A percentile compares a stretch with the other conserved stretches of the same genome.
Evolutionary conservation across 2,797 vertebrate species (phyloP).

Genomic region (Bradypus variegatus): DNA sequence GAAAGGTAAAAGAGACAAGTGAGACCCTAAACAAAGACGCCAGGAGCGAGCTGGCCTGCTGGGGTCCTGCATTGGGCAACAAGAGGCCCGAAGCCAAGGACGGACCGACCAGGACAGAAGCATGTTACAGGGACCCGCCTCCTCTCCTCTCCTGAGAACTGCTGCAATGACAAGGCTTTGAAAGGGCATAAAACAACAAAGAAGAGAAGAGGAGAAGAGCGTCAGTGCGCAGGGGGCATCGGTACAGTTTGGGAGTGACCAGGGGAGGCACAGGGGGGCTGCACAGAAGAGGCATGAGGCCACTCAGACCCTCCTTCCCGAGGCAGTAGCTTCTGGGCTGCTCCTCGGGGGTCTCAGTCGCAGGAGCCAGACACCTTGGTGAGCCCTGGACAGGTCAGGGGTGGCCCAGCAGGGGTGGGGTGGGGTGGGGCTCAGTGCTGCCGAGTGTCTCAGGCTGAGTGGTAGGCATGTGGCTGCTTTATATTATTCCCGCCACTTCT

Average conservation of each 20-base stretch:
- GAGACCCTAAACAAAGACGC: not conserved
- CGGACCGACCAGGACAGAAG: not conserved
- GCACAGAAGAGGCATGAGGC: too few species aligned
- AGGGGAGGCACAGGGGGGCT: too few species aligned
- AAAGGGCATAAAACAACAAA: not conserved
- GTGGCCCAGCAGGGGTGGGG: too few species aligned
- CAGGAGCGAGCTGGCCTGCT: accelerated
- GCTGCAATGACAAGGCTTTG: not conserved
- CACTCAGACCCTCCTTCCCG: too few species aligned
- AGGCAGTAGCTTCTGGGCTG: too few species aligned
- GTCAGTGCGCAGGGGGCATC: accelerated
- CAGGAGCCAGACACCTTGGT: too few species aligned
- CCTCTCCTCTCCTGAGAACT: not conserved
- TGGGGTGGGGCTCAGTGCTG: too few species aligned
- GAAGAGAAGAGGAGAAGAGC: too few species aligned
- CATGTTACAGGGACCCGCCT: too few species aligned
- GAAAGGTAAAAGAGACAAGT: not conserved
- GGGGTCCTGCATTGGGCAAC: too few species aligned
- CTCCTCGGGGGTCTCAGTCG: too few species aligned
- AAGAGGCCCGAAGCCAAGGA: not conserved
- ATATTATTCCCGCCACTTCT: not conserved
- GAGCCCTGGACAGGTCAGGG: not conserved
- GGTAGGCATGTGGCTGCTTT: too few species aligned
- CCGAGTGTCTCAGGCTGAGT: not conserved
- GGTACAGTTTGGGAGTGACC: not conserved